phyloP scores from a whole-genome alignment of 2,113 vertebrate species.

The Sapayoa aenigma region DNA sequence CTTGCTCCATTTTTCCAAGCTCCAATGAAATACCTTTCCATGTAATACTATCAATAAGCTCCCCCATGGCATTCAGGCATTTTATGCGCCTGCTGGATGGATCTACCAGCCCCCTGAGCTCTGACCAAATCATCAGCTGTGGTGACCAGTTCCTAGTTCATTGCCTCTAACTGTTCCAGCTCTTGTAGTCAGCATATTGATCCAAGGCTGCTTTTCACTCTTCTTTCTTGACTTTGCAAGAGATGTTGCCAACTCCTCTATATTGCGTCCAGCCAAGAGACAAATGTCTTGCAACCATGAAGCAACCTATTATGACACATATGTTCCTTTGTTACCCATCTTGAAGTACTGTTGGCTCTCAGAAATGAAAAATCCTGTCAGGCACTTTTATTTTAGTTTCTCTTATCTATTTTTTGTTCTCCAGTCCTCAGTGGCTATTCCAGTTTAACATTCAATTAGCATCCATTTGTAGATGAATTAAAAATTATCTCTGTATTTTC shows the following conservation, averaged over 20 bases:
- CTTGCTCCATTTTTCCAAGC: not conserved
- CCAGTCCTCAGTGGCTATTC: not conserved
- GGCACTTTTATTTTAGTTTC: not conserved
- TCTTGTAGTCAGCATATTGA: not conserved
- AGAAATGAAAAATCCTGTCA: slow-evolving; percentile 31
- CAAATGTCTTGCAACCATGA: not conserved
- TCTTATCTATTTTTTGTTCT: not conserved
- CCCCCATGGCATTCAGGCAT: not conserved
- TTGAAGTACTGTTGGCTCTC: not conserved
- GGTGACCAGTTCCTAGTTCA: not conserved
- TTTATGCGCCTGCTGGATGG: not conserved
- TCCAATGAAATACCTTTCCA: not conserved
- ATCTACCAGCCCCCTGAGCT: not conserved
- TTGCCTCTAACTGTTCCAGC: not conserved
- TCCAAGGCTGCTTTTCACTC: not conserved
- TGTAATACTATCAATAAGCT: not conserved
- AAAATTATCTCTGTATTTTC: slow-evolving; percentile 10
- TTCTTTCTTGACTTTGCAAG: not conserved
- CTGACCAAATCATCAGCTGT: not conserved
- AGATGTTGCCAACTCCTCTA: not conserved
- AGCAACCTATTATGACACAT: not conserved
- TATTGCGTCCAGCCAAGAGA: not conserved
- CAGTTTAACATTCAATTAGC: slow-evolving; percentile 25
- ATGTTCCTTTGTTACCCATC: not conserved
- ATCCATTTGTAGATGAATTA: slow-evolving; percentile 28